phyloP scores from a whole-genome alignment of 1,140 invertebrate genomes.

The Trypoxylus dichotomus region DNA sequence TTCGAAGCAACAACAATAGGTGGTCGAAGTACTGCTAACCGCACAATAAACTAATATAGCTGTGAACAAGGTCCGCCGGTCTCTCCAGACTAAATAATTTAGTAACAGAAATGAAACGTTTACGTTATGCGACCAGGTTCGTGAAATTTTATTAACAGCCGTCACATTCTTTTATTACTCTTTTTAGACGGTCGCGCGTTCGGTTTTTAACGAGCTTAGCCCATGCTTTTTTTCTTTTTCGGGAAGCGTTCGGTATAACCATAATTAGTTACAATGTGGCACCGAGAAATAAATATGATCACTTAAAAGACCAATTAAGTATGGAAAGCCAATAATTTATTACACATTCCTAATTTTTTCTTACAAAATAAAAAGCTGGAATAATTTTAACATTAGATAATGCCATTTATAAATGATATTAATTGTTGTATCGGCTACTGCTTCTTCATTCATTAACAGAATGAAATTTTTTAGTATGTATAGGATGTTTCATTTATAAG shows the following conservation, averaged over 20 bases:
- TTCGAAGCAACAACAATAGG: neutral
- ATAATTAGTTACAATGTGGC: slow-evolving; percentile 14
- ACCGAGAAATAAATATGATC: slow-evolving; percentile 1
- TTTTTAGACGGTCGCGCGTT: slow-evolving; percentile 1
- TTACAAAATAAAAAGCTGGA: too few relatives aligned
- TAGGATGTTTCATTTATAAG: too few relatives aligned
- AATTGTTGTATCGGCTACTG: too few relatives aligned
- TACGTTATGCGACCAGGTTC: slow-evolving; percentile 17
- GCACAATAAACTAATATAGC: slow-evolving; percentile 17
- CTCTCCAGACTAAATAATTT: slow-evolving; percentile 23
- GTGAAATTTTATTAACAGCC: slow-evolving; percentile 22
- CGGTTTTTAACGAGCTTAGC: slow-evolving; percentile 18
- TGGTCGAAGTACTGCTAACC: neutral
- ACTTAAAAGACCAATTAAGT: neutral
- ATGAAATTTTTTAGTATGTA: too few relatives aligned
- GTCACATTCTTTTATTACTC: slow-evolving; percentile 22
- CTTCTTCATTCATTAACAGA: too few relatives aligned
- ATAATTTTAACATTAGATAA: too few relatives aligned
- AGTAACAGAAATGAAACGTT: slow-evolving; percentile 22
- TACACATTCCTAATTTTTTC: too few relatives aligned
- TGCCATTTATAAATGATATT: too few relatives aligned
- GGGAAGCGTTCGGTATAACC: slow-evolving; percentile 9
- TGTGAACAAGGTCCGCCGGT: neutral
- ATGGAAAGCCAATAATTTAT: neutral
- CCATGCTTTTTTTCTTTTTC: neutral